A percentile compares a stretch with the other conserved stretches of the same genome.
These are phyloP conservation scores for Anorthoa munda DNA, from an alignment of 2,888 invertebrate genomes.

Conservation along the genomic window DNA sequence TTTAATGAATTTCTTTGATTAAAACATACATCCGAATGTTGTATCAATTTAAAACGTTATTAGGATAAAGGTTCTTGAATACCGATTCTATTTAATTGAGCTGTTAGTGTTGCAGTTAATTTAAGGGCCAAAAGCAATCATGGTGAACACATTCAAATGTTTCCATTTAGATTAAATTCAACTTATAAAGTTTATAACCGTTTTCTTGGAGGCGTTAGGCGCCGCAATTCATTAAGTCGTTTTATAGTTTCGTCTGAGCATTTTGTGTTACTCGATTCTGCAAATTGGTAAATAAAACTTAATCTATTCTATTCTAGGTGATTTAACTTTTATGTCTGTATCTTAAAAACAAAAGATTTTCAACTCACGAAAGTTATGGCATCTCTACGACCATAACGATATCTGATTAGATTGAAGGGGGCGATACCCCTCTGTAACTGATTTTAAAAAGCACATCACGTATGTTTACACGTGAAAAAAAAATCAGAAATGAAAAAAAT, in stretches of 20 bases:
- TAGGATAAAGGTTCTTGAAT: constrained; percentile 13
- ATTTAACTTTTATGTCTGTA: neutral
- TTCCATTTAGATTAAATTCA: constrained; percentile 59
- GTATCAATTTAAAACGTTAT: constrained; percentile 21
- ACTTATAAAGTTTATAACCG: constrained; percentile 67
- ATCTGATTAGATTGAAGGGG: neutral
- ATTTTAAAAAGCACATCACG: no score
- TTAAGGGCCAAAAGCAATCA: constrained; percentile 17
- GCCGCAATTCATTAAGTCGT: constrained; percentile 66
- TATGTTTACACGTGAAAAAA: no score
- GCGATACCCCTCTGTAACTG: no score
- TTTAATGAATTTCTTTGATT: constrained; percentile 23
- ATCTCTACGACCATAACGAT: neutral
- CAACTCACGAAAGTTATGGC: neutral
- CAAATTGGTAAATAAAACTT: constrained; percentile 50
- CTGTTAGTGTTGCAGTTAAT: constrained; percentile 7
- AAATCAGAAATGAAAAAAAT: no score
- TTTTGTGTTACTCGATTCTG: constrained; percentile 67
- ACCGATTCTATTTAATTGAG: constrained; percentile 23
- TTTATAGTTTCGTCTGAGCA: constrained; percentile 72
- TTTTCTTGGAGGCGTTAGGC: constrained; percentile 66
- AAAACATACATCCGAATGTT: constrained; percentile 1
- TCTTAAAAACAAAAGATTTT: neutral
- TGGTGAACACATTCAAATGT: constrained; percentile 41
- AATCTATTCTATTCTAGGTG: neutral